phyloP scores from a whole-genome alignment of 1,140 invertebrate species.

The Elysia chlorotica region DNA sequence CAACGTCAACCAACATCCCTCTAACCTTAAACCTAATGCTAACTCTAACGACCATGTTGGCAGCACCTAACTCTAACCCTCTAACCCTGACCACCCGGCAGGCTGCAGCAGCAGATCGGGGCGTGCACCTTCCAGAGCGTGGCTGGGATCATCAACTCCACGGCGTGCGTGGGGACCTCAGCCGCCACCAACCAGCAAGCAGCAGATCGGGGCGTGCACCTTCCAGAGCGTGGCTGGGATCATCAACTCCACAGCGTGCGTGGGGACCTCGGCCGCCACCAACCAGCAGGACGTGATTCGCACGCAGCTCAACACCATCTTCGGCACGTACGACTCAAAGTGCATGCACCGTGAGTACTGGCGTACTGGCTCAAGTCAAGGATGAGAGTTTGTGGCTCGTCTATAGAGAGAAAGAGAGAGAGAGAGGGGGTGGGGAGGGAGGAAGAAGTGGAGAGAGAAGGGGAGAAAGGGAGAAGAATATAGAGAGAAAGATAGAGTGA shows the following conservation, averaged over 20 bases:
- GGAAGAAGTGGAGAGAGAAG: neutral
- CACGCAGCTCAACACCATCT: conserved; percentile 9
- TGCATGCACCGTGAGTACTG: conserved; percentile 29
- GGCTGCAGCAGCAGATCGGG: too few relatives aligned
- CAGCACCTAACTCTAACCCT: too few relatives aligned
- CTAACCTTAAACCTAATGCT: too few relatives aligned
- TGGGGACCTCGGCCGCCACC: conserved; percentile 3
- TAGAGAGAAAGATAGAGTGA: too few relatives aligned
- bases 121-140: neutral
- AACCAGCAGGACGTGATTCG: neutral
- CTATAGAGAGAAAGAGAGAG: neutral
- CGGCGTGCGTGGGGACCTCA: neutral
- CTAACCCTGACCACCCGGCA: too few relatives aligned
- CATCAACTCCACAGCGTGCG: conserved; percentile 17
- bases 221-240: conserved; percentile 7
- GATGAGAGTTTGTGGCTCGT: neutral
- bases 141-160: neutral
- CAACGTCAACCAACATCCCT: too few relatives aligned
- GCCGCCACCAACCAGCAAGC: conserved; percentile 10
- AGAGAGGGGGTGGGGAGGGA: neutral
- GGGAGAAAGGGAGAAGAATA: too few relatives aligned
- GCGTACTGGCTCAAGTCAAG: too few relatives aligned
- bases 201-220: conserved; percentile 11
- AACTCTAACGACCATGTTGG: too few relatives aligned
- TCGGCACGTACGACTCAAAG: conserved; percentile 25